phyloP scores from a whole-genome alignment of 2,113 vertebrate genomes.

The Scartelaos histophorus region DNA sequence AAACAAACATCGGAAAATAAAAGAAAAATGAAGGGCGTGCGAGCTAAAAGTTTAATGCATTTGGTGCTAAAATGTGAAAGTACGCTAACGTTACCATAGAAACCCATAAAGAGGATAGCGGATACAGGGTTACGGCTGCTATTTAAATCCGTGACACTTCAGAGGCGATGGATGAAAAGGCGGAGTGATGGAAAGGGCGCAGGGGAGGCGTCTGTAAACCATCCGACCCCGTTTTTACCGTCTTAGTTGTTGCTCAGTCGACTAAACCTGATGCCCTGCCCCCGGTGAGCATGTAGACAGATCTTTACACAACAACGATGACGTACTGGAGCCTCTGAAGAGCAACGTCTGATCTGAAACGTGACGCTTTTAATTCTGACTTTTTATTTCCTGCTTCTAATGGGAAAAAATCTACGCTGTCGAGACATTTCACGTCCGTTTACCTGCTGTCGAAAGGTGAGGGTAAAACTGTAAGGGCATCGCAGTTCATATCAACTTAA shows the following conservation, averaged over 20 bases:
- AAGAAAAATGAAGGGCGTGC: conserved; percentile 17
- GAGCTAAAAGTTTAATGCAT: conserved; percentile 23
- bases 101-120: not conserved
- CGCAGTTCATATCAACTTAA: too few species aligned
- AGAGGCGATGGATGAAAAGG: conserved; percentile 27
- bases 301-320: conserved; percentile 12
- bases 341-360: conserved; percentile 3
- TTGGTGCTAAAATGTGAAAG: not conserved
- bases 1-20: not conserved
- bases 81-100: not conserved
- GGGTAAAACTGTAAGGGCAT: too few species aligned
- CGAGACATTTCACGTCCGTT: too few species aligned
- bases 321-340: conserved; percentile 8
- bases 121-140: not conserved
- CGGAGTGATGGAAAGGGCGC: conserved; percentile 46
- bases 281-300: conserved; percentile 7
- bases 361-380: not conserved
- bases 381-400: not conserved
- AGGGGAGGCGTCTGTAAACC: conserved; percentile 34
- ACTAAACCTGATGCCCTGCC: conserved; percentile 34
- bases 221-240: conserved; percentile 55
- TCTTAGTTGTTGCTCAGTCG: conserved; percentile 44
- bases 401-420: too few species aligned
- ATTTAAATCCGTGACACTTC: conserved; percentile 10
- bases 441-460: too few species aligned